Conservation (phyloP, 2,888 invertebrate species). For the Patella pellucida region DNA sequence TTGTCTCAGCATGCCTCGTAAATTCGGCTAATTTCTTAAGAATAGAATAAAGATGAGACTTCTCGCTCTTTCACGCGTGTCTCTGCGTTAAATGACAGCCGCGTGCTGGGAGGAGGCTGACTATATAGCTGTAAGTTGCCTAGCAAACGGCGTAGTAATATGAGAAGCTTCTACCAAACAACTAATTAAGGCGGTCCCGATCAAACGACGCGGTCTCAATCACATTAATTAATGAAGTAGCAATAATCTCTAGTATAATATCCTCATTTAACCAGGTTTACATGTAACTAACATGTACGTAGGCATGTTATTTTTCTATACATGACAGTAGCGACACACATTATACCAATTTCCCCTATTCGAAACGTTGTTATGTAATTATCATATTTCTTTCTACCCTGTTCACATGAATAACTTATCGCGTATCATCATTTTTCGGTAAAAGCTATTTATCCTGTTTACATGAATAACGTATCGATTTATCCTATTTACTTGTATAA, state of each 20-base stretch:
- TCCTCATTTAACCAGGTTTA: no score
- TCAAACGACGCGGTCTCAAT: conserved; percentile 26
- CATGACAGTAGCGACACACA: no score
- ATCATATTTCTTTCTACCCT: no score
- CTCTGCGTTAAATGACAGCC: conserved; percentile 5
- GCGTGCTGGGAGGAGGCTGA: conserved; percentile 9
- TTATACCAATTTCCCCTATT: no score
- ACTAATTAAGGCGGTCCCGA: conserved; percentile 21
- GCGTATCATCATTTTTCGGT: no score
- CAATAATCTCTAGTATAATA: not conserved
- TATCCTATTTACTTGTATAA: no score
- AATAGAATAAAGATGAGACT: conserved; percentile 13
- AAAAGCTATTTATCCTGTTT: no score
- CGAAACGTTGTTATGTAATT: no score
- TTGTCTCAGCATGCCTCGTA: not conserved
- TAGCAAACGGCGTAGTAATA: conserved; percentile 3
- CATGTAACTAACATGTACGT: no score
- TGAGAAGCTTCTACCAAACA: not conserved
- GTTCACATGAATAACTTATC: no score
- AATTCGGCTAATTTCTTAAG: conserved; percentile 21
- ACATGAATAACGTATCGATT: no score
- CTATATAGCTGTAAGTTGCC: conserved; percentile 3
- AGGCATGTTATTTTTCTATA: no score
- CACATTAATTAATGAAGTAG: conserved; percentile 31
- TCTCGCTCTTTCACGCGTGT: conserved; percentile 12